Evolutionary conservation across 2,113 vertebrate genomes (phyloP), one percentile per base, ranked within the genome.

Genomic region (Onychostoma macrolepis): DNA sequence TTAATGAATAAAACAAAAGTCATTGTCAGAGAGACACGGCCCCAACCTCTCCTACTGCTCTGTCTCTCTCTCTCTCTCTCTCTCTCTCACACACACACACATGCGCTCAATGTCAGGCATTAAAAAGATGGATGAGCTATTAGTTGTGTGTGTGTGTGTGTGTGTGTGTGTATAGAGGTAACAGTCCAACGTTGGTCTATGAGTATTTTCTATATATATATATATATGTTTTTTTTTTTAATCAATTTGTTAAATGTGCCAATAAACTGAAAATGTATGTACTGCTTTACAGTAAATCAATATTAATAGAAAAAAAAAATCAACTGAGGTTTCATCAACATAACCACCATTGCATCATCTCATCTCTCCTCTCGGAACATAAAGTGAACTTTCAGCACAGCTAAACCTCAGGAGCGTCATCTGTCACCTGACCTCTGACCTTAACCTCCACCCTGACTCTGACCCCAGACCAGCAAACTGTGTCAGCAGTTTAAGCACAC

Each of bases 1-100:
- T 85, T 80, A 87, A 50, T 85, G 71, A 89, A 83, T 83, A 69
- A 83, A 83, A 83, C 80, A 83, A 69, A 89, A 89, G 86, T 82
- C 88, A 89, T 77, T 45, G 67, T 84, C 78, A 76, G 30, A 56
- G 50, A 77, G 69, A 56, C 75, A 50, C 41, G 33, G 48, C 75
- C 67, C 41, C 6, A 13, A 75, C 77, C 36, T 77, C 15, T 61
- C 48, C 38, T 43, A 11, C 72, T 63, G 58, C 33, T 13, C 41
- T 36, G 17, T 72, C 33, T 63, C 0, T 7, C 2, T 76, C n/a
- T 56, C 33, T 56, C 6, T 56, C 6, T 56, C 19, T 21, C 19
- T 21, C 19, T 6, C 13, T 50, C 4, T 15, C 9, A 83, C 81
- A 85, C n/a, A 65, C 36, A 45, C 43, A 77, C 21, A 65, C 9